phyloP scores from a whole-genome alignment of 2,888 invertebrate genomes.

The Ramazzottius varieornatus region DNA sequence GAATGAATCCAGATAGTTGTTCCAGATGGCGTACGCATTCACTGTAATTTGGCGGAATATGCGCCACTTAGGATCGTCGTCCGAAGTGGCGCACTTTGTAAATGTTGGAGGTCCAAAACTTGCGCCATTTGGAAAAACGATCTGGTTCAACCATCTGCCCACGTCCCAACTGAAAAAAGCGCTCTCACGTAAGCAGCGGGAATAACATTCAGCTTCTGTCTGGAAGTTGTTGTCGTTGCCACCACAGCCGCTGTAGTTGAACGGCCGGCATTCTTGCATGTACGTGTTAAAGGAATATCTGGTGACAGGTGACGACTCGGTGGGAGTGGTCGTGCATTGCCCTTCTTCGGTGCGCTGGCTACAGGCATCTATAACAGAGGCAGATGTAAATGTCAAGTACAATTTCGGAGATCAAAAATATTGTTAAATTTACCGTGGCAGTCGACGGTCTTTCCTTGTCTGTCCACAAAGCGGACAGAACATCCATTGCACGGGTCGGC shows the following conservation, averaged over 20 bases:
- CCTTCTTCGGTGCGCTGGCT: slow-evolving; percentile 6
- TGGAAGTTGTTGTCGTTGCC: slow-evolving; percentile 10
- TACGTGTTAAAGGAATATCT: slow-evolving; percentile 9
- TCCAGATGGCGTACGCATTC: no score
- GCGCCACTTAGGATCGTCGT: no score
- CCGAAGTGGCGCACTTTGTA: no score
- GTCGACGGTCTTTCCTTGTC: slow-evolving; percentile 10
- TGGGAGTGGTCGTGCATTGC: slow-evolving; percentile 4
- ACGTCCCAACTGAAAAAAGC: neutral
- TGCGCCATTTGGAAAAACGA: neutral
- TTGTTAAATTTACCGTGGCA: slow-evolving; percentile 9
- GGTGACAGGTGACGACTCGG: no score
- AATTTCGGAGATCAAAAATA: slow-evolving; percentile 4
- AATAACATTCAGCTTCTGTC: slow-evolving; percentile 7
- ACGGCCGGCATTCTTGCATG: slow-evolving; percentile 7
- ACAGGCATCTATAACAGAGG: slow-evolving; percentile 7
- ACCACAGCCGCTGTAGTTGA: slow-evolving; percentile 8
- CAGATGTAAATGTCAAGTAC: no score
- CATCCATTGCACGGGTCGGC: slow-evolving; percentile 21
- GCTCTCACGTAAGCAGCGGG: slow-evolving; percentile 7
- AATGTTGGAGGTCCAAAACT: neutral
- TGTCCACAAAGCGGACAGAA: slow-evolving; percentile 14
- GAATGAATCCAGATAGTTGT: no score
- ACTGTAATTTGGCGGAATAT: no score
- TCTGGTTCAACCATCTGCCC: neutral